Evolutionary conservation across 2,888 invertebrate species (phyloP).

Genomic region (Protophormia terraenovae): DNA sequence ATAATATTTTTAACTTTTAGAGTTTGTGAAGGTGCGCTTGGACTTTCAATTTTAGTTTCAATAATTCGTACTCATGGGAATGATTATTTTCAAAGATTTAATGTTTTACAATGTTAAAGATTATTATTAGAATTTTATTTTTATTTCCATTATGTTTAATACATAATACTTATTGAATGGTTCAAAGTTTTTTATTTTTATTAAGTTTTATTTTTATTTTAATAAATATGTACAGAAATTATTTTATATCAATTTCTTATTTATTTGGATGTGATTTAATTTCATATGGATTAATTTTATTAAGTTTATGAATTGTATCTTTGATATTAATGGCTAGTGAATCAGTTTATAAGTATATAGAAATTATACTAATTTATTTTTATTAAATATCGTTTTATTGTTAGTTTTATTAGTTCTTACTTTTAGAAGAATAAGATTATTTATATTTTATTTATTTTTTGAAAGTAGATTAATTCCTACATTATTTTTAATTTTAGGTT

Average conservation of each 20-base stretch:
- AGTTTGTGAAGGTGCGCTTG: constrained; percentile 86
- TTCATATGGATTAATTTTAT: constrained; percentile 83
- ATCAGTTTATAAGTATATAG: constrained; percentile 81
- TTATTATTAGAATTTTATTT: constrained; percentile 79
- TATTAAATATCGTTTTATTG: constrained; percentile 83
- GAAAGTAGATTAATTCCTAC: constrained; percentile 86
- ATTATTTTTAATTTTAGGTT: constrained; percentile 86
- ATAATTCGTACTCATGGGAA: constrained; percentile 85
- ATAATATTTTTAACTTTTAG: constrained; percentile 85
- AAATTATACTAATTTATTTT: constrained; percentile 83
- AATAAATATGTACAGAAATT: constrained; percentile 78
- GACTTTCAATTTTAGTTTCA: constrained; percentile 84
- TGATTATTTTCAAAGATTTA: constrained; percentile 85
- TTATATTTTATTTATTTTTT: constrained; percentile 88
- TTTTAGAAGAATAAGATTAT: constrained; percentile 84
- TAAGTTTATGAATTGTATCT: constrained; percentile 84
- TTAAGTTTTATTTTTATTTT: constrained; percentile 82
- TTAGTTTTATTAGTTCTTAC: constrained; percentile 83
- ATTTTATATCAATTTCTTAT: constrained; percentile 76
- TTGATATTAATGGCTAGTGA: constrained; percentile 84
- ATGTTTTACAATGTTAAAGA: constrained; percentile 84
- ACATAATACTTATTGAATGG: constrained; percentile 83
- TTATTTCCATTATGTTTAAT: constrained; percentile 83
- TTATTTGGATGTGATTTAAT: constrained; percentile 82
- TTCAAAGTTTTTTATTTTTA: constrained; percentile 83